phyloP scores from a whole-genome alignment of 2,113 vertebrate species.

The Notothenia rossii region DNA sequence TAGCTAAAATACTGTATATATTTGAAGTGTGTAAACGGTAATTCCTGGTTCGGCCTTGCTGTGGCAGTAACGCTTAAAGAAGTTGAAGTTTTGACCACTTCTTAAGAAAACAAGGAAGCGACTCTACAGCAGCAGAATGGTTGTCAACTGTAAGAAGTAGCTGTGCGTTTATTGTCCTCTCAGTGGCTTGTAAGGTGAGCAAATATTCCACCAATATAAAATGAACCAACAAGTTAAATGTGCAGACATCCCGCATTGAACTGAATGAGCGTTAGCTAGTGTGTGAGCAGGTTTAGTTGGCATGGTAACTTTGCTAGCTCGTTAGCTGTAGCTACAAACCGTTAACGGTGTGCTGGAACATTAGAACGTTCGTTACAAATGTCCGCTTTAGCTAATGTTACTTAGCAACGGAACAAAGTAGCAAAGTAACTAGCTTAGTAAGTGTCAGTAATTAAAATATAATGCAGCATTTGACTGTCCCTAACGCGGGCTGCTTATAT shows the following conservation, averaged over 20 bases:
- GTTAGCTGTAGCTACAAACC: slow-evolving; percentile 21
- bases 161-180: background rate
- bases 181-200: slow-evolving; percentile 13
- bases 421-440: no score
- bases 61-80: slow-evolving; percentile 34
- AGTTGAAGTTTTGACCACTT: slow-evolving; percentile 7
- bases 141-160: slow-evolving; percentile 1
- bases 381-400: no score
- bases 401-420: no score
- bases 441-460: no score
- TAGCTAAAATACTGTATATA: background rate
- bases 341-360: background rate
- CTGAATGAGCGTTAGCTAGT: background rate
- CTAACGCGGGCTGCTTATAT: no score
- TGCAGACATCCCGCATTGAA: fast-evolving
- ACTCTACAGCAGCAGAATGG: background rate
- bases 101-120: slow-evolving; percentile 17
- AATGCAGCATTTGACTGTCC: no score
- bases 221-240: background rate
- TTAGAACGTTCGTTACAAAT: background rate
- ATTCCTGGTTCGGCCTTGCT: slow-evolving; percentile 14
- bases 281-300: background rate
- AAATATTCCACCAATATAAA: background rate
- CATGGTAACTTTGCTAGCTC: slow-evolving; percentile 21
- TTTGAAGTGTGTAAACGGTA: background rate